phyloP scores from a whole-genome alignment of 2,113 vertebrate species.

The Gopherus flavomarginatus region DNA sequence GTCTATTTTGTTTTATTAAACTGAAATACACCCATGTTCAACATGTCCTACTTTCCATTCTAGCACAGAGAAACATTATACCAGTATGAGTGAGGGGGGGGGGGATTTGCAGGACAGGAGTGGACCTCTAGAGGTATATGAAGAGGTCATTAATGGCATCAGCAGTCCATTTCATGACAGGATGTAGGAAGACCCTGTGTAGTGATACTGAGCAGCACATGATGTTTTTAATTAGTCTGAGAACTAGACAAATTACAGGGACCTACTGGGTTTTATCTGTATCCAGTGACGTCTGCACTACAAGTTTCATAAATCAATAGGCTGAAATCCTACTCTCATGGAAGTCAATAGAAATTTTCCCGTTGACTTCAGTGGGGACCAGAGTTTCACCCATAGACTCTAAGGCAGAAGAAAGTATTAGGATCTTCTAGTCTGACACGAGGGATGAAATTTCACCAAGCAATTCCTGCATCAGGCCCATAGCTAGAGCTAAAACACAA shows the following conservation, averaged over 20 bases:
- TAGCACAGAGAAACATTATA: background rate
- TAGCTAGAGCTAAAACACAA: background rate
- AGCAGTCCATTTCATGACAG: background rate
- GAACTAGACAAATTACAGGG: background rate
- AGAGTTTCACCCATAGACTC: background rate
- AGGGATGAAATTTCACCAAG: background rate
- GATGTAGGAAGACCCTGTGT: background rate
- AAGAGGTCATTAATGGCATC: background rate
- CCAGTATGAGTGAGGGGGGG: background rate
- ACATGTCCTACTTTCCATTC: background rate
- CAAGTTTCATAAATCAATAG: background rate
- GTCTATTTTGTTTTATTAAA: background rate
- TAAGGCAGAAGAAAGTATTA: background rate
- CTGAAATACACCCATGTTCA: background rate
- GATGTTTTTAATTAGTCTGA: background rate
- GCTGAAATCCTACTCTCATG: background rate
- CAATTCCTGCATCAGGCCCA: accelerated
- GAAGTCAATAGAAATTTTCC: background rate
- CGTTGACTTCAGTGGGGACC: background rate
- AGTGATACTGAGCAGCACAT: background rate
- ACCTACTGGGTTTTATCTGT: background rate
- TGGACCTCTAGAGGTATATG: accelerated
- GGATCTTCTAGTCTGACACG: background rate
- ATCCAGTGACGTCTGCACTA: accelerated
- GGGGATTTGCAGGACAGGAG: background rate